A percentile compares a stretch with the other conserved stretches of the same genome.
Evolutionary conservation across 2,113 vertebrate species (phyloP).

Genomic region (Echinops telfairi): DNA sequence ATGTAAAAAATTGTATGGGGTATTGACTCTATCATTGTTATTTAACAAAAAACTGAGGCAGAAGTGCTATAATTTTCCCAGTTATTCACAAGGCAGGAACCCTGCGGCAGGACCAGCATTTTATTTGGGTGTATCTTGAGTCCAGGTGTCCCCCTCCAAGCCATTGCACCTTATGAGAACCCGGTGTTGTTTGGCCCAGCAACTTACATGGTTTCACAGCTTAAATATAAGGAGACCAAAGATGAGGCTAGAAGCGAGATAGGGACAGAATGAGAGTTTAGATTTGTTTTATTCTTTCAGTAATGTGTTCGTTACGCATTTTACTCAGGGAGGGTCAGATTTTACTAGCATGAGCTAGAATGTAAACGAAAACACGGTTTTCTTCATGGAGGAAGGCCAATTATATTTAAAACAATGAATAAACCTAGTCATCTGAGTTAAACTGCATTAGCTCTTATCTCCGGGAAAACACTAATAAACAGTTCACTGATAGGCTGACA

Average conservation of each 20-base stretch:
- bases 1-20: background rate
- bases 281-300: background rate
- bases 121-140: background rate
- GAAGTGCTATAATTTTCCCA: background rate
- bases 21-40: background rate
- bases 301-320: background rate
- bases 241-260: background rate
- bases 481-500: background rate
- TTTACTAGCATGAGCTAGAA: background rate
- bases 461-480: background rate
- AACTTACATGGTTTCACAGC: background rate
- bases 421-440: no score
- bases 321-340: background rate
- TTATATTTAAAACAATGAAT: background rate
- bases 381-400: background rate
- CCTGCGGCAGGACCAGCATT: background rate
- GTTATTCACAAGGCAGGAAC: background rate
- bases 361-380: background rate
- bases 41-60: background rate
- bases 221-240: background rate
- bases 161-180: background rate
- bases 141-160: background rate
- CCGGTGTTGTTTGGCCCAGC: background rate
- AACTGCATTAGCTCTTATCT: background rate
- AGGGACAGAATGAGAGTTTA: background rate